Conservation (phyloP, 2,888 invertebrate genomes). For the Magallana nippona region DNA sequence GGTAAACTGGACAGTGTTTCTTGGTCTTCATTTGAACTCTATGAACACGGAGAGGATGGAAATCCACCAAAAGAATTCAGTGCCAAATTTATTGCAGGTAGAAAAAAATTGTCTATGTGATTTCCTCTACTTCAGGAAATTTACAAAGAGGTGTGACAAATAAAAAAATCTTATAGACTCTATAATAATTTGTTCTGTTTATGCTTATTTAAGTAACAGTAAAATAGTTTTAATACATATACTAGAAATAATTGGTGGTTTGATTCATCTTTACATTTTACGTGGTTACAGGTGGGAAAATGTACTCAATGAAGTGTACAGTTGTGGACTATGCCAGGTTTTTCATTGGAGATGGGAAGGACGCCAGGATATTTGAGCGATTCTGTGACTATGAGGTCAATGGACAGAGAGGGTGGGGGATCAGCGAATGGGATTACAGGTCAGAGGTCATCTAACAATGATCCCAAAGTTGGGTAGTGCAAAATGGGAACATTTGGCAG, state of each 20-base stretch:
- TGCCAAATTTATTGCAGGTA: conserved; percentile 74
- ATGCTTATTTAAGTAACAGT: too few relatives aligned
- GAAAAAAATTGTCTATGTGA: background rate
- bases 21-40: conserved; percentile 73
- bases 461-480: background rate
- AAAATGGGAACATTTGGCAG: too few relatives aligned
- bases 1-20: conserved; percentile 72
- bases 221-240: too few relatives aligned
- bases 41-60: conserved; percentile 75
- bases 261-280: background rate
- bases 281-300: conserved; percentile 63
- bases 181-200: too few relatives aligned
- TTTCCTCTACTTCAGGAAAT: too few relatives aligned
- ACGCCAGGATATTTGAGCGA: conserved; percentile 75
- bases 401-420: conserved; percentile 74
- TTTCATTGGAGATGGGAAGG: conserved; percentile 72
- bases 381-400: conserved; percentile 73
- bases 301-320: conserved; percentile 63
- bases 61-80: conserved; percentile 66
- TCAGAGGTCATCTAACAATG: conserved; percentile 48
- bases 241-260: too few relatives aligned
- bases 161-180: too few relatives aligned
- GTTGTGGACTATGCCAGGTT: conserved; percentile 66
- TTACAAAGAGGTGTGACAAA: too few relatives aligned
- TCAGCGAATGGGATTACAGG: conserved; percentile 78